Evolutionary conservation across 2,888 invertebrate species (phyloP), one percentile per base, ranked within the genome.

Genomic region (Macrophya annulata): DNA sequence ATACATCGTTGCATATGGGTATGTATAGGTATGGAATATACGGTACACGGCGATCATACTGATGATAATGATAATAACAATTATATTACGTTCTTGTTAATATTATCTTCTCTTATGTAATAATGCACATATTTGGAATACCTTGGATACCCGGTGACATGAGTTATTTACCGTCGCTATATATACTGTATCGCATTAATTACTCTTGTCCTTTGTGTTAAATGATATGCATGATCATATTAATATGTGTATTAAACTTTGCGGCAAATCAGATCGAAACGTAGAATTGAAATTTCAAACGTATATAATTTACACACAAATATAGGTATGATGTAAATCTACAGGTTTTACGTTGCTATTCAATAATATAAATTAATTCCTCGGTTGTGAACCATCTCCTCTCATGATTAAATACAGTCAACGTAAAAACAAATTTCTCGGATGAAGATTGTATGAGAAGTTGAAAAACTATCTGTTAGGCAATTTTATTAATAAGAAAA

Each of bases 51-150:
- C 45, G 81, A 83, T 83, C 68, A 65, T 37, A 48, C 65, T 65
- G 83, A 83, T 71, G 68, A 83, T 71, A 31, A 71, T 83, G 10
- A 83, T 83, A 83, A 83, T 43, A 68, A 83, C 62, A 83, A 83
- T 71, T 17, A 71, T 40, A 68, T 71, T 37, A 31, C 68, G 71
- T 62, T 21, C 83, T 83, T 68, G 83, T 71, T 83, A 51, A 48
- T 83, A 68, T 81, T 77, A 51, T 51, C 37, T 55, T 55, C 40
- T 40, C 68, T 15, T 4, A 68, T 71, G 83, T 83, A 71, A 83
- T 83, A 82, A 83, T 68, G 48, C 83, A 83, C 83, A 48, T 83
- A 83, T 83, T 83, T 83, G 68, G 71, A 62, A 51, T 71, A 25
- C 68, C 83, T 81, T 65, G 37, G 48, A 37, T 15, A 43, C 45